These are phyloP conservation scores for Halictus rubicundus DNA, from an alignment of 1,140 invertebrate genomes.

Conservation along the genomic window DNA sequence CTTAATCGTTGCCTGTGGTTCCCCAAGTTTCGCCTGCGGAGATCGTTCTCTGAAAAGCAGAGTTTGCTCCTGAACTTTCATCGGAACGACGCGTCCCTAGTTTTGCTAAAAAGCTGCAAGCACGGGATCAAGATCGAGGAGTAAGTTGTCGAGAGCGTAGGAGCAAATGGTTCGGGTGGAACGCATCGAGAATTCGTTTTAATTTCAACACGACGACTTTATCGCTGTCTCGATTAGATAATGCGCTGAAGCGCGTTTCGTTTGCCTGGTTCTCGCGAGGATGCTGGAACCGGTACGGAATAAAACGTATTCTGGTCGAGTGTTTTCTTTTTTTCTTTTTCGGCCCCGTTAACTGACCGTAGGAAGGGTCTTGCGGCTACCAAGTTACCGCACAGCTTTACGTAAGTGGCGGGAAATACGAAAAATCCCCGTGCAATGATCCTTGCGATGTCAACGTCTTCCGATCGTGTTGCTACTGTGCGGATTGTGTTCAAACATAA, in stretches of 20 bases:
- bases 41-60: neutral
- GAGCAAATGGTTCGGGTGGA: neutral
- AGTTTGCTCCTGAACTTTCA: no score
- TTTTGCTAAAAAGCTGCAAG: no score
- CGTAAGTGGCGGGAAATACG: conserved; percentile 5
- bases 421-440: conserved; percentile 32
- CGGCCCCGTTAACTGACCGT: neutral
- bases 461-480: no score
- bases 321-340: conserved; percentile 28
- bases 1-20: conserved; percentile 53
- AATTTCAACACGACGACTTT: conserved; percentile 1
- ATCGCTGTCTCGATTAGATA: conserved; percentile 27
- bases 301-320: conserved; percentile 36
- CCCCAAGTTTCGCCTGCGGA: conserved; percentile 2
- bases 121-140: no score
- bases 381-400: conserved; percentile 29
- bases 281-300: conserved; percentile 33
- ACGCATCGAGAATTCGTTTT: neutral
- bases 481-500: no score
- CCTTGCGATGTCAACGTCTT: conserved; percentile 17
- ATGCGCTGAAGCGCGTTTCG: conserved; percentile 1
- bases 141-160: no score
- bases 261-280: neutral
- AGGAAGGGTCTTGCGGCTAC: conserved; percentile 19
- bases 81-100: no score